Base-by-base conservation (phyloP, 2,797 vertebrate genomes). In the Takifugu ocellatus region DNA sequence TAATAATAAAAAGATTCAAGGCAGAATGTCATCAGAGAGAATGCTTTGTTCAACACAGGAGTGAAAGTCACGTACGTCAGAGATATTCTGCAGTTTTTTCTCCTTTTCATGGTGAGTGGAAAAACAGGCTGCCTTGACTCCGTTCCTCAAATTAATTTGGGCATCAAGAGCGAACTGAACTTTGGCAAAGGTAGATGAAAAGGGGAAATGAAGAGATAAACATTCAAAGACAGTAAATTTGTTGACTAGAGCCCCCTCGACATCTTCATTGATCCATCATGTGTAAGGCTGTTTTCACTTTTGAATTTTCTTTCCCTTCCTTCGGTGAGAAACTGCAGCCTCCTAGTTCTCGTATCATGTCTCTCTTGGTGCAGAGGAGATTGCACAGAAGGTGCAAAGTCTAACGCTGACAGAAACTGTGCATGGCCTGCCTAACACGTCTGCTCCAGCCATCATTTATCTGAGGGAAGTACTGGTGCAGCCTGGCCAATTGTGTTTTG, bases 401-500 rank as follows among this genome's bases (percentile, higher is more conserved):
- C 45, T 55, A 29, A 60, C 25, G 29, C 24, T 2, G 17, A 15
- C 12, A 44, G n/a, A 31, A 54, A 47, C 48, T 16, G 17, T 44
- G 31, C 10, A 2, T 6, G 0, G 11, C 5, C 24, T 27, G 29
- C 24, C 49, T 36, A 6, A 61, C 65, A 57, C 14, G 42, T 46
- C 63, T 53, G 58, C 51, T 56, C 11, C 50, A 48, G 39, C 12
- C 42, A 16, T 44, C 24, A n/a, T 39, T 61, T 29, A 6, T 54
- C 14, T 24, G 25, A 55, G 39, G 3, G 6, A 31, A 55, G 52
- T 17, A 12, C 25, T 1, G n/a, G 5, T 63, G 42, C 25, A 14
- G 61, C 55, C 27, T 11, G 46, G 60, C 49, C 49, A 64, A 74
- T 33, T 74, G 26, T 6, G 12, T 75, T 72, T 66, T 65, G 74